Base-by-base conservation (phyloP, 2,888 invertebrate species). In the Baccha elongata region DNA sequence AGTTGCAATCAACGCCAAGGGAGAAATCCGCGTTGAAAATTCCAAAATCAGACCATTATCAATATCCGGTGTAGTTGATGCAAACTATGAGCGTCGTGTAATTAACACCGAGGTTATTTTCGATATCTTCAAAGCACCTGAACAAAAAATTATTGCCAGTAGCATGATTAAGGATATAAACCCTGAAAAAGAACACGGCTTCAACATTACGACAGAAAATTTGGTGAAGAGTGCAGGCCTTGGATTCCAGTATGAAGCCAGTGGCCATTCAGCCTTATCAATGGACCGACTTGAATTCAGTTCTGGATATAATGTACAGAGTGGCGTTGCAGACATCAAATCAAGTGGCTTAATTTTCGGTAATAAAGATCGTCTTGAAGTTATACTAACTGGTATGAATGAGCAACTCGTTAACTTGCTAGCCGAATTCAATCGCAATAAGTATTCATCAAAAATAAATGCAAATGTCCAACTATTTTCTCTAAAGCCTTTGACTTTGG, bases 11-110 rank as follows among this genome's bases (percentile, higher is more conserved):
- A 90, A 91, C 3, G 88, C 92, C 1, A 90, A 91, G 1, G 93
- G 93, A 1, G 93, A 94, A 84, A 87, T 93, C 0, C 93, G 93
- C 85, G 93, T 96, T 83, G 92, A 92, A 29, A 94, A 95, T 87
- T 96, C 96, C 8, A 92, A 92, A 29, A 91, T 95, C 74, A 86
- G 93, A 87, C 68, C 93, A 7, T 87, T 93, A 69, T 86, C 87
- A 1, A 87, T 93, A 13, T 91, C 90, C 15, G 92, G 92, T 26
- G 91, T 91, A 69, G 21, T 91, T 1, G 90, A 91, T 55, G 88
- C 89, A 0, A 91, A 92, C 23, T 89, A 91, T 0, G 87, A 88
- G 0, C 87, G 90, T 0, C 88, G 74, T 2, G 44, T 60, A 3
- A 6, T 87, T 0, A 90, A 68, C 29, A 89, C 89, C 1, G 91